Evolutionary conservation across 2,797 vertebrate species (phyloP).

Genomic region (Scomberomorus guttatus): DNA sequence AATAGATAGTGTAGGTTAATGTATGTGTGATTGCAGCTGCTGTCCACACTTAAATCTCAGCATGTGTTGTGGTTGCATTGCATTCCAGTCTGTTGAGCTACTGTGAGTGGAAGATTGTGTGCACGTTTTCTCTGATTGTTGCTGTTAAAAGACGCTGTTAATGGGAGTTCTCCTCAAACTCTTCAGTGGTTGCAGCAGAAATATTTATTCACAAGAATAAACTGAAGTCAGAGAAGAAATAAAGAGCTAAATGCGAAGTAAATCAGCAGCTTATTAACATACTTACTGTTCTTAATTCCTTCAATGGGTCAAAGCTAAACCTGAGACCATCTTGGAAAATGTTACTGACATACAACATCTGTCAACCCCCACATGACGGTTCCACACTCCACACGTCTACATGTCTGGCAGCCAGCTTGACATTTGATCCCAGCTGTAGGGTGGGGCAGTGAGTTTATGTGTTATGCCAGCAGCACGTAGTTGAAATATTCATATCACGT

Average conservation of each 20-base stretch:
- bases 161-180: background rate
- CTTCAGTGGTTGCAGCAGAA: constrained; percentile 4
- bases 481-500: constrained; percentile 58
- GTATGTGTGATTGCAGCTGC: constrained; percentile 29
- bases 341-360: constrained; percentile 9
- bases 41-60: constrained; percentile 5
- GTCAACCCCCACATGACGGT: background rate
- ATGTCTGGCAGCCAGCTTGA: constrained; percentile 46
- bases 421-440: constrained; percentile 54
- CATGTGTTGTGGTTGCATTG: constrained; percentile 17
- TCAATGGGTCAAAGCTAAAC: background rate
- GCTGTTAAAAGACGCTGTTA: background rate
- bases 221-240: background rate
- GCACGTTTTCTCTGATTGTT: background rate
- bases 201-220: background rate
- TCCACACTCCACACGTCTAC: constrained; percentile 6
- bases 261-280: background rate
- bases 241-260: background rate
- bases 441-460: constrained; percentile 40
- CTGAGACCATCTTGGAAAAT: constrained; percentile 2
- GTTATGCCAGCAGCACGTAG: constrained; percentile 53
- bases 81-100: constrained; percentile 1
- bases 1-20: constrained; percentile 8
- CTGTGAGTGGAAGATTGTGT: background rate
- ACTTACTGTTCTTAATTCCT: background rate